These are phyloP conservation scores for Steinernema khuongi DNA, from an alignment of 1,140 invertebrate species.

Conservation along the genomic window DNA sequence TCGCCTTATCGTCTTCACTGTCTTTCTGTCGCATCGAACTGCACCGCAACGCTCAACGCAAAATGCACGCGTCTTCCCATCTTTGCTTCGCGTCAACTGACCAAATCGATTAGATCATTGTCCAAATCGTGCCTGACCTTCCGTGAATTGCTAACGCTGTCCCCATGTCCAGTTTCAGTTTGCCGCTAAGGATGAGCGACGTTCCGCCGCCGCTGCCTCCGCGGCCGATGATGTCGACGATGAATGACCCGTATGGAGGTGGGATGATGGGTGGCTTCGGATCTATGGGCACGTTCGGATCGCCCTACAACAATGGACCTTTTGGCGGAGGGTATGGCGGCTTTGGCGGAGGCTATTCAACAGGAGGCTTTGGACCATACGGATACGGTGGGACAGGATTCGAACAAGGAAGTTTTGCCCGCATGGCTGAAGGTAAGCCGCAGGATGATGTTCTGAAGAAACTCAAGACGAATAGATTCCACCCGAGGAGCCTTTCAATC, in stretches of 20 bases:
- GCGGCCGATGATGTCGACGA: conserved; percentile 16
- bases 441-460: conserved; percentile 67
- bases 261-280: conserved; percentile 18
- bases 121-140: no score
- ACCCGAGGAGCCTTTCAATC: conserved; percentile 84
- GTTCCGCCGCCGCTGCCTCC: conserved; percentile 28
- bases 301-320: background rate
- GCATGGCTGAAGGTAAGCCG: conserved; percentile 62
- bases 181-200: background rate
- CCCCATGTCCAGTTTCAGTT: no score
- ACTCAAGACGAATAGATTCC: conserved; percentile 80
- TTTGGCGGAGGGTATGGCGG: conserved; percentile 17
- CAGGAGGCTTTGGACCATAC: conserved; percentile 48
- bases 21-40: background rate
- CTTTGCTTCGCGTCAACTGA: background rate
- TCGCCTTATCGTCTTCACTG: background rate
- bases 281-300: background rate
- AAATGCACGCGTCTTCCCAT: background rate
- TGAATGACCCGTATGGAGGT: conserved; percentile 15
- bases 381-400: conserved; percentile 51
- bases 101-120: background rate
- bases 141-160: no score
- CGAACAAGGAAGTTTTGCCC: conserved; percentile 57
- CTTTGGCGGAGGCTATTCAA: conserved; percentile 19
- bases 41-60: background rate